Percentiles rank a stretch among this genome's conserved stretches.
phyloP scores from a whole-genome alignment of 2,113 vertebrate species.

The Rissa tridactyla region DNA sequence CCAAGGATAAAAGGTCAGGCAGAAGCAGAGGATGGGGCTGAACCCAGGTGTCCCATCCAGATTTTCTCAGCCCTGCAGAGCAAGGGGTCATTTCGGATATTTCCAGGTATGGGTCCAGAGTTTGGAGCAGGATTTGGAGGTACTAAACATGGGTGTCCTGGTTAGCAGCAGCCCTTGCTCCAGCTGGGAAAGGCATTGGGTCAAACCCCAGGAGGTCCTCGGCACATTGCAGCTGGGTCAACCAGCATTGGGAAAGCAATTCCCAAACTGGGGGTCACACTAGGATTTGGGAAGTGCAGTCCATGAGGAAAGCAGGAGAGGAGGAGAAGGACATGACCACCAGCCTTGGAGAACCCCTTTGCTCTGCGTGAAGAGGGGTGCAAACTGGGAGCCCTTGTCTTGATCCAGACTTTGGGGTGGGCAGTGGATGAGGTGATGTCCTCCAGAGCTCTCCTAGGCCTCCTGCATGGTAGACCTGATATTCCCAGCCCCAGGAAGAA shows the following conservation, averaged over 20 bases:
- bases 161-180: neutral
- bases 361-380: neutral
- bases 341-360: neutral
- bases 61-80: neutral
- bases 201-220: neutral
- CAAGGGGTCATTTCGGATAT: rapidly evolving
- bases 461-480: neutral
- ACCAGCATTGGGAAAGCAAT: rapidly evolving
- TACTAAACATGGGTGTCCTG: neutral
- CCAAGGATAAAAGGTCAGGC: neutral
- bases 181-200: neutral
- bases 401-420: neutral
- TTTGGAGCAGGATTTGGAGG: neutral
- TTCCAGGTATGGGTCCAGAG: neutral
- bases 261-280: neutral
- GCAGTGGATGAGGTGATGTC: neutral
- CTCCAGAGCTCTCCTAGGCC: neutral
- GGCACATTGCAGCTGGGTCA: neutral
- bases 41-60: neutral
- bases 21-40: neutral
- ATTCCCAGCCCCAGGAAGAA: neutral
- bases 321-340: neutral
- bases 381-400: neutral
- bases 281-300: neutral
- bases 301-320: neutral